A percentile compares a stretch with the other conserved stretches of the same genome.
Conservation (phyloP, 2,113 vertebrate species). For the Trogon surrucura region DNA sequence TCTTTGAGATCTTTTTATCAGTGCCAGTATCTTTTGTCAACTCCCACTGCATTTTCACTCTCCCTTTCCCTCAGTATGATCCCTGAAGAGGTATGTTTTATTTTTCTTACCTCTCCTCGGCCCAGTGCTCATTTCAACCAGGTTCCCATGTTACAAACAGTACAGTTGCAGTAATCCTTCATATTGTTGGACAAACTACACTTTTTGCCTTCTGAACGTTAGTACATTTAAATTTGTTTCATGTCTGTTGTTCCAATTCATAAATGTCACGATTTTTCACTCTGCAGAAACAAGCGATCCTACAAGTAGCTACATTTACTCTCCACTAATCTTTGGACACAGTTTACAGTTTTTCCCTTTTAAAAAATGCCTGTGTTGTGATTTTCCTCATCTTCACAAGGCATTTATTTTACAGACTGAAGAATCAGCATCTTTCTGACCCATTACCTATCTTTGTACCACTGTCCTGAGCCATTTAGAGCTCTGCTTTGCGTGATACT, state of each 20-base stretch:
- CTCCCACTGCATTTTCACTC: constrained; percentile 32
- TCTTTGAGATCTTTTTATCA: constrained; percentile 36
- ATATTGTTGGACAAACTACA: neutral
- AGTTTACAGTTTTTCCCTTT: neutral
- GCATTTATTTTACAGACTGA: neutral
- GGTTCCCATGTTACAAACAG: neutral
- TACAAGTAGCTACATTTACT: neutral
- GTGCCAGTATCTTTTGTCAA: constrained; percentile 39
- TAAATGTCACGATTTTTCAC: neutral
- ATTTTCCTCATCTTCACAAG: neutral
- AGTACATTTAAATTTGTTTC: neutral
- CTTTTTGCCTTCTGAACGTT: neutral
- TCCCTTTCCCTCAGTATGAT: constrained; percentile 5
- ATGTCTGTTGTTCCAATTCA: neutral
- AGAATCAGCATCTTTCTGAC: neutral
- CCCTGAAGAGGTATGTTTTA: neutral
- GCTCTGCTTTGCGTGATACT: neutral
- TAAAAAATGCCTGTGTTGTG: neutral
- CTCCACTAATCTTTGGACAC: neutral
- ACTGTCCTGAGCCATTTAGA: neutral
- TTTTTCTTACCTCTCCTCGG: constrained; percentile 9
- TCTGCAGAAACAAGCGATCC: neutral
- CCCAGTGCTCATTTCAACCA: neutral
- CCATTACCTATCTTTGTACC: neutral
- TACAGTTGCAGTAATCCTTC: neutral